Evolutionary conservation across 2,113 vertebrate genomes (phyloP), one percentile per base, ranked within the genome.

Genomic region (Petrocephalus microphthalmus): DNA sequence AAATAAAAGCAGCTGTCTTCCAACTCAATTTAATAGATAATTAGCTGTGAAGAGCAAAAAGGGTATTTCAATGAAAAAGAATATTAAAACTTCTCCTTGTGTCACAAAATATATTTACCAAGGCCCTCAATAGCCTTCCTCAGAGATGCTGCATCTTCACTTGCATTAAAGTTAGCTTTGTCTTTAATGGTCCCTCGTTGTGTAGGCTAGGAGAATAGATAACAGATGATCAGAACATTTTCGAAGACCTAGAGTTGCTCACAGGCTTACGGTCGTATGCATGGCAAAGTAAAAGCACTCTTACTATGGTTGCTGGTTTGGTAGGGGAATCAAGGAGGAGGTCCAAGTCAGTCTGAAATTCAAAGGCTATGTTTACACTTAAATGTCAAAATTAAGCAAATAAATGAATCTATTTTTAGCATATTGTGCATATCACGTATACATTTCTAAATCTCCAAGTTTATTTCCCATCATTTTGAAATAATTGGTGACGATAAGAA

Each of bases 41-140:
- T 37, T 37, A 45, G 8, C 8, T 7, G 20, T 47, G 8, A 49
- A 47, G 42, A 82, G 42, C 29, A 42, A 25, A 42, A 20, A 19
- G 19, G 45, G 3, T 83, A n/a, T 81, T 37, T 45, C 42, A 45
- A 19, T 81, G 2, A 45, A 20, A 19, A 81, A 19, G 15, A 37
- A 37, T 7, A 56, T 60, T 19, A 47, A n/a, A 56, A 42, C 15
- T 42, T 42, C 42, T 20, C 10, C 6, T 19, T 57, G 33, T 42
- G 6, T 52, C 49, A 84, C 7, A 29, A 56, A 56, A 54, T 13
- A 85, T 53, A 5, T 6, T 33, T 85, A 88, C 87, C 87, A 49
- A 88, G 22, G 37, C 87, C 87, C 52, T 88, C 87, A 25, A 88
- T 88, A 25, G 87, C 87, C 74, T 88, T 88, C 42, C 87, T 53